Evolutionary conservation across 2,113 vertebrate species (phyloP).

Genomic region (Scytalopus superciliaris): DNA sequence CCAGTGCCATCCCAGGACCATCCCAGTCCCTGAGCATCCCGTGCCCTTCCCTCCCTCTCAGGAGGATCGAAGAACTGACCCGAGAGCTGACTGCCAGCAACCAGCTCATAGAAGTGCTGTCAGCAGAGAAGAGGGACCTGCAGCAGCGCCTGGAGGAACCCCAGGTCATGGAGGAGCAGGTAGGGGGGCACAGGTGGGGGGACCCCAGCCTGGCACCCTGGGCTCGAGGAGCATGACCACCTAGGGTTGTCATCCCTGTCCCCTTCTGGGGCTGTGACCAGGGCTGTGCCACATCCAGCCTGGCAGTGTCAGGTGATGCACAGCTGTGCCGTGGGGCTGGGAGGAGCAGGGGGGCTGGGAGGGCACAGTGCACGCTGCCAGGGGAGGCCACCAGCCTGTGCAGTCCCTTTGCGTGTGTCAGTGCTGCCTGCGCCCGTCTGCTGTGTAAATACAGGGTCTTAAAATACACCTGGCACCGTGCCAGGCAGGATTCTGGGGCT

Average conservation of each 20-base stretch:
- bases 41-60: conserved; percentile 28
- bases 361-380: rapidly evolving
- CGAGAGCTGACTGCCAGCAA: conserved; percentile 80
- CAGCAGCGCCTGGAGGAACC: conserved; percentile 63
- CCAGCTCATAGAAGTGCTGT: conserved; percentile 73
- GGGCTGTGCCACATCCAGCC: neutral
- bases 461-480: conserved; percentile 5
- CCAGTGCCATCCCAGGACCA: neutral
- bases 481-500: neutral
- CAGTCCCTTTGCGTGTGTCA: neutral
- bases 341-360: neutral
- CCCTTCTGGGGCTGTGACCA: neutral
- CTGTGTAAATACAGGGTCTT: neutral
- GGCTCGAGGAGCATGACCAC: rapidly evolving
- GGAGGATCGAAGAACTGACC: conserved; percentile 80
- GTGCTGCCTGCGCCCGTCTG: rapidly evolving
- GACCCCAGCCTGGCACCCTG: neutral
- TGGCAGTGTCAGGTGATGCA: rapidly evolving
- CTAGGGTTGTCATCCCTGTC: neutral
- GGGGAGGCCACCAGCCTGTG: neutral
- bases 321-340: neutral
- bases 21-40: neutral
- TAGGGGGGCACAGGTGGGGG: neutral
- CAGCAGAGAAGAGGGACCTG: conserved; percentile 72
- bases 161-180: conserved; percentile 65